Evolutionary conservation across 2,113 vertebrate genomes (phyloP), one percentile per base, ranked within the genome.

Genomic region (Antigone vipio): DNA sequence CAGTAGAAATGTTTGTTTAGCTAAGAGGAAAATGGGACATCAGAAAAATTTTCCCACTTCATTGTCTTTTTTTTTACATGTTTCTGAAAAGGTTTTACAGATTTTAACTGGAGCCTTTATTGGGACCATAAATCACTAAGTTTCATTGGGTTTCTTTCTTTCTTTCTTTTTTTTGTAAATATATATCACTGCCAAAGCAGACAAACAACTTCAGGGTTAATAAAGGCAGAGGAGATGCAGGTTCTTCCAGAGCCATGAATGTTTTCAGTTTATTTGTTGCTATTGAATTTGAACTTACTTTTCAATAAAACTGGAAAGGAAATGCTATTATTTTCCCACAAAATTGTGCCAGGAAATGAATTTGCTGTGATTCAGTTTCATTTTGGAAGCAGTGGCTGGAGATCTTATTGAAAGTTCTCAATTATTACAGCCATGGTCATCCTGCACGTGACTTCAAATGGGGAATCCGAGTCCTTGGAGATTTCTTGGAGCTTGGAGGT

Each of bases 291-390:
- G 81, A 89, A 87, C 73, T 84, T 76, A 13, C 74, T 89, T 79
- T 95, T 93, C 92, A 79, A 88, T 96, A 92, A 95, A 95, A 42
- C 58, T 89, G 74, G 77, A 91, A 79, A 85, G 86, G 84, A 93
- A 95, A 76, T 58, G 89, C 74, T 93, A 30, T 79, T 91, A 85
- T 95, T 95, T 85, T 87, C 87, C 42, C 71, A 79, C 67, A 92
- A 59, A 92, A 80, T 67, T 59, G 89, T 94, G 84, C 89, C 96
- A 97, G 94, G 89, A 97, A 95, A 92, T 95, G 77, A 95, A 89
- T 89, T 89, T 76, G 50, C 87, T 91, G 87, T 73, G 89, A 79
- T 88, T 94, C 0, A 4, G 63, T 95, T 96, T 95, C 88, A 83
- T 94, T 77, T 85, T 87, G 73, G 49, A 87, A 80, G 63, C 1